Percentiles rank a stretch among this genome's conserved stretches.
Conservation (phyloP, 2,113 vertebrate genomes). For the Gadus macrocephalus region DNA sequence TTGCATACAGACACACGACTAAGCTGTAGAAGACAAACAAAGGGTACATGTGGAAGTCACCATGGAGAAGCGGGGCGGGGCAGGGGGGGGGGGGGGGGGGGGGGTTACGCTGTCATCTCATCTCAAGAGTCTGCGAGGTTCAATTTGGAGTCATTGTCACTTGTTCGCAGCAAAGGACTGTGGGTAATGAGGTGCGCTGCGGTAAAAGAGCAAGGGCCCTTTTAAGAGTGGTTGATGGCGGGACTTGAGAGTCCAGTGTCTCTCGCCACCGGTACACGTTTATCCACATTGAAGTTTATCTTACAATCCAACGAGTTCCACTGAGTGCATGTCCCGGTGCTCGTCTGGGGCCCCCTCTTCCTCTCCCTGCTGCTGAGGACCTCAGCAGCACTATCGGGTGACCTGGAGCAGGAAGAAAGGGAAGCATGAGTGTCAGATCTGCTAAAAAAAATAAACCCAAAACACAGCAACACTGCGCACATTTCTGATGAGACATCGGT, state of each 20-base stretch:
- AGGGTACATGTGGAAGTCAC: slow-evolving; percentile 31
- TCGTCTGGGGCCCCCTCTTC: background rate
- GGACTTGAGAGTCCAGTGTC: slow-evolving; percentile 43
- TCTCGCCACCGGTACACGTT: slow-evolving; percentile 23
- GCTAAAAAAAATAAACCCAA: background rate
- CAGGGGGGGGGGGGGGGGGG: background rate
- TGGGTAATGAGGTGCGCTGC: slow-evolving; percentile 41
- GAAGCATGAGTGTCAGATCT: background rate
- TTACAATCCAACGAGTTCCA: too few species aligned
- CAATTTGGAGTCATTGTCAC: slow-evolving; percentile 25
- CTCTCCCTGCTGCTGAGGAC: slow-evolving; percentile 1
- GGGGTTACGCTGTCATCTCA: slow-evolving; percentile 32
- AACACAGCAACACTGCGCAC: too few species aligned
- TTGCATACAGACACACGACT: slow-evolving; percentile 46
- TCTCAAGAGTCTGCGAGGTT: slow-evolving; percentile 38
- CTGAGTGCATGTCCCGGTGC: background rate
- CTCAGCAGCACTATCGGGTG: slow-evolving; percentile 69
- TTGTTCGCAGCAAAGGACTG: slow-evolving; percentile 46
- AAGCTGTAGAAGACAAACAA: slow-evolving; percentile 50
- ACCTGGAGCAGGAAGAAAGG: slow-evolving; percentile 60
- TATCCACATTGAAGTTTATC: slow-evolving; percentile 36
- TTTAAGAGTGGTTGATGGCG: too few species aligned
- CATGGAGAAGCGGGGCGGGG: too few species aligned
- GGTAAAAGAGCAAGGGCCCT: slow-evolving; percentile 26
- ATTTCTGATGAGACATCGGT: too few species aligned